phyloP scores from a whole-genome alignment of 2,797 vertebrate genomes.

The Chanos chanos region DNA sequence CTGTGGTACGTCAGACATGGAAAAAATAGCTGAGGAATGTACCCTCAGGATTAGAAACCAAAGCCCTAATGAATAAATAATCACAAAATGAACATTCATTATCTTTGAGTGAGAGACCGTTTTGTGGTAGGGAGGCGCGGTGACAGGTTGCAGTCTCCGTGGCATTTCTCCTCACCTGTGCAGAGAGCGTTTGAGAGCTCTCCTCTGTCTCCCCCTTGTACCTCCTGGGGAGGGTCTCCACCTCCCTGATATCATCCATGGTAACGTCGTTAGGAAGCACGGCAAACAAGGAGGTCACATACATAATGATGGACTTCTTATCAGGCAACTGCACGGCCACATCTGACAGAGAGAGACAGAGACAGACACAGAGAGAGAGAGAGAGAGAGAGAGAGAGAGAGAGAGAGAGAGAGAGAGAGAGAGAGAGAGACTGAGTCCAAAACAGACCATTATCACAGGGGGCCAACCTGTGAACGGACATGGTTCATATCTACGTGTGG shows the following conservation, averaged over 20 bases:
- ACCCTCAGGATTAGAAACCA: too few relatives aligned
- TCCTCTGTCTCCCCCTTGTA: slow-evolving; percentile 81
- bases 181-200: slow-evolving; percentile 54
- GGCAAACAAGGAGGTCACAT: slow-evolving; percentile 94
- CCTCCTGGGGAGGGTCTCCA: slow-evolving; percentile 90
- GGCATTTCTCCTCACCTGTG: slow-evolving; percentile 62
- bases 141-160: neutral
- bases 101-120: too few relatives aligned
- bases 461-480: slow-evolving; percentile 20
- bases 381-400: neutral
- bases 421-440: slow-evolving; percentile 2
- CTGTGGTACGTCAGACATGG: too few relatives aligned
- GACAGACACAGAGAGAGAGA: neutral
- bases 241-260: slow-evolving; percentile 93
- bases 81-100: too few relatives aligned
- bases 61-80: too few relatives aligned
- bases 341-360: slow-evolving; percentile 66
- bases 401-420: neutral
- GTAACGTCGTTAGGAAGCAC: slow-evolving; percentile 94
- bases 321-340: slow-evolving; percentile 93
- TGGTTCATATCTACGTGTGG: slow-evolving; percentile 26
- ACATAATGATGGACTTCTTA: slow-evolving; percentile 99
- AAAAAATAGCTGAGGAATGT: too few relatives aligned
- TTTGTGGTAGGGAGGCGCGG: too few relatives aligned
- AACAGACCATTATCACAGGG: too few relatives aligned